Percentiles rank a stretch among this genome's conserved stretches.
These are phyloP conservation scores for Chondrilla cf. caribensis DNA, from an alignment of 37 sponge, comb jelly and placozoan genomes.

Conservation along the genomic window DNA sequence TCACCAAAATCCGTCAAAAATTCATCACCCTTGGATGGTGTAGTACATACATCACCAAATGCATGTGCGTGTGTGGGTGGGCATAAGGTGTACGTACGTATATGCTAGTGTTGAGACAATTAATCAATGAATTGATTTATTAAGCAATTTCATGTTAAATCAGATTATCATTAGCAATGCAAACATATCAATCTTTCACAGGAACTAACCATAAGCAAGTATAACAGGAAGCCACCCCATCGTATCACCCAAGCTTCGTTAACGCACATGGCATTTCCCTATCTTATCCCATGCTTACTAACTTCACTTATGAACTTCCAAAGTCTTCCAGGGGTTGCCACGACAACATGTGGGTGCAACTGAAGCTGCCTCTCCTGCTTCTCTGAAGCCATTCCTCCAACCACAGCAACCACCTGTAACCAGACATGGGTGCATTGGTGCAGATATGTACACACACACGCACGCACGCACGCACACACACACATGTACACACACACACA, in stretches of 20 bases:
- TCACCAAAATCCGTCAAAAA: constrained; percentile 38
- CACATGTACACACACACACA: constrained; percentile 6
- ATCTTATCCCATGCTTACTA: too few relatives aligned
- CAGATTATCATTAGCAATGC: too few relatives aligned
- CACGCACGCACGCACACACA: neutral
- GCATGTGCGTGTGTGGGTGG: too few relatives aligned
- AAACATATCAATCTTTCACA: too few relatives aligned
- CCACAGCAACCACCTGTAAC: constrained; percentile 74
- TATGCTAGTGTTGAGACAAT: neutral
- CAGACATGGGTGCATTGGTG: neutral
- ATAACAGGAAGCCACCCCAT: too few relatives aligned
- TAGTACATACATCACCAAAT: too few relatives aligned
- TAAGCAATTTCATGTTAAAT: too few relatives aligned
- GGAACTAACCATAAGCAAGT: too few relatives aligned
- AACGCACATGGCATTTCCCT: too few relatives aligned
- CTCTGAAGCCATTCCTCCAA: constrained; percentile 89
- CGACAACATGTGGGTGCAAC: constrained; percentile 80
- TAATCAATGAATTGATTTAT: neutral
- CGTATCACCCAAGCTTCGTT: too few relatives aligned
- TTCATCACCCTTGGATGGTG: constrained; percentile 61
- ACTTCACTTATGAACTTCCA: constrained; percentile 88
- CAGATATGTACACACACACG: neutral
- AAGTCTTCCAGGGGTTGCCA: constrained; percentile 93
- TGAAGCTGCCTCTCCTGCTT: constrained; percentile 90
- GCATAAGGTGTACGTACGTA: too few relatives aligned